These are phyloP conservation scores for Anastrepha ludens DNA, from an alignment of 1,140 invertebrate genomes.

Conservation along the genomic window DNA sequence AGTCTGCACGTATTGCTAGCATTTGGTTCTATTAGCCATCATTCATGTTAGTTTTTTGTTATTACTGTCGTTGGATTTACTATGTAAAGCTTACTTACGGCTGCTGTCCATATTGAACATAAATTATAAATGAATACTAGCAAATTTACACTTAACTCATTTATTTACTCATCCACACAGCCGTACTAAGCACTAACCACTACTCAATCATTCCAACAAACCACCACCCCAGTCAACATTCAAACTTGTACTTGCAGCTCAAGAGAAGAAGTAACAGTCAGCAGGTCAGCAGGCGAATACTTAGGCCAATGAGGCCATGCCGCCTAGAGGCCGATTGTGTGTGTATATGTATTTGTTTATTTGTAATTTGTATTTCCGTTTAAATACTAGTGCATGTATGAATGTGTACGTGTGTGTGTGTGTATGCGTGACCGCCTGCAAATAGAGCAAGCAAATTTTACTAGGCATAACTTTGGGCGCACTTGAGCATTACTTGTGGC, in stretches of 20 bases:
- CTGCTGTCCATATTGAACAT: not conserved
- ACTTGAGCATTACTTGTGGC: constrained; percentile 42
- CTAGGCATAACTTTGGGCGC: constrained; percentile 17
- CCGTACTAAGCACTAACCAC: not conserved
- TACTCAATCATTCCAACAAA: not conserved
- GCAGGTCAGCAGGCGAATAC: not conserved
- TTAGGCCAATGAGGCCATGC: not conserved
- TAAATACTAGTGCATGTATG: not conserved
- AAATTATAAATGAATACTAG: constrained; percentile 35
- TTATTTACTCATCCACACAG: not conserved
- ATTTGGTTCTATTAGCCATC: no score
- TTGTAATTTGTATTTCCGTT: not conserved
- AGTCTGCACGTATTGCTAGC: no score
- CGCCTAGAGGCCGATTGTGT: not conserved
- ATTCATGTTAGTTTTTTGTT: no score
- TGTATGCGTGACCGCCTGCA: not conserved
- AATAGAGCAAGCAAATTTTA: constrained; percentile 26
- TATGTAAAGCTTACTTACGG: no score
- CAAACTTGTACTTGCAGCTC: not conserved
- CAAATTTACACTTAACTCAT: constrained; percentile 16
- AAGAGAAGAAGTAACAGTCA: not conserved
- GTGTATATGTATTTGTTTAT: not conserved
- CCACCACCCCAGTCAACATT: not conserved
- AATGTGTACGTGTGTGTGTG: not conserved
- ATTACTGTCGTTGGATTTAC: no score